Percentiles rank a stretch among this genome's conserved stretches.
Conservation (phyloP, 2,113 vertebrate species). For the Oryzias curvinotus region DNA sequence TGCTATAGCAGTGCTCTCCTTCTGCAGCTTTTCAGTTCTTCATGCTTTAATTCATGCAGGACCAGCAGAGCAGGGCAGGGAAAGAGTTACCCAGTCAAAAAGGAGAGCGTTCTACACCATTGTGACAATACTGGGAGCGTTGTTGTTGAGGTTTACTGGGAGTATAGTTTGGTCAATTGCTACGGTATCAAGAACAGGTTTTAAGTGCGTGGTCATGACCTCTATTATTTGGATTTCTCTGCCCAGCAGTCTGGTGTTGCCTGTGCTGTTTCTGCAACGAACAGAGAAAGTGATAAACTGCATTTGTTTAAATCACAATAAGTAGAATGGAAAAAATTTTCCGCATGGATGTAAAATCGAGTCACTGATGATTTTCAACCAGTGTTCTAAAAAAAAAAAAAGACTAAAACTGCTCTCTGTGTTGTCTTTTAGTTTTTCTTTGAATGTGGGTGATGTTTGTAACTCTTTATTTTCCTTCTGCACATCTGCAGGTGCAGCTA, state of each 20-base stretch:
- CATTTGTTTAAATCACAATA: no score
- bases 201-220: not conserved
- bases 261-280: not conserved
- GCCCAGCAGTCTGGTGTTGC: slow-evolving; percentile 2
- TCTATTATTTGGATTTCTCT: not conserved
- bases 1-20: not conserved
- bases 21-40: not conserved
- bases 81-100: not conserved
- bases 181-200: fast-evolving
- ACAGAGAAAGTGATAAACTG: not conserved
- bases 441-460: no score
- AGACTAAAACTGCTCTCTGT: no score
- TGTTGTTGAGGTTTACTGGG: not conserved
- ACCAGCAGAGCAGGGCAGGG: not conserved
- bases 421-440: no score
- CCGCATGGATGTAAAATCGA: no score
- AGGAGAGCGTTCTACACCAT: slow-evolving; percentile 5
- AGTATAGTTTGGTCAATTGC: not conserved
- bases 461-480: no score
- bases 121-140: not conserved
- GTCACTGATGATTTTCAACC: no score
- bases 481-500: no score
- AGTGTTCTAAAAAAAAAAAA: no score
- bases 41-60: not conserved
- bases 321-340: no score